A percentile compares a stretch with the other conserved stretches of the same genome.
Evolutionary conservation across 2,797 vertebrate species (phyloP).

Genomic region (Distichodus sexfasciatus): DNA sequence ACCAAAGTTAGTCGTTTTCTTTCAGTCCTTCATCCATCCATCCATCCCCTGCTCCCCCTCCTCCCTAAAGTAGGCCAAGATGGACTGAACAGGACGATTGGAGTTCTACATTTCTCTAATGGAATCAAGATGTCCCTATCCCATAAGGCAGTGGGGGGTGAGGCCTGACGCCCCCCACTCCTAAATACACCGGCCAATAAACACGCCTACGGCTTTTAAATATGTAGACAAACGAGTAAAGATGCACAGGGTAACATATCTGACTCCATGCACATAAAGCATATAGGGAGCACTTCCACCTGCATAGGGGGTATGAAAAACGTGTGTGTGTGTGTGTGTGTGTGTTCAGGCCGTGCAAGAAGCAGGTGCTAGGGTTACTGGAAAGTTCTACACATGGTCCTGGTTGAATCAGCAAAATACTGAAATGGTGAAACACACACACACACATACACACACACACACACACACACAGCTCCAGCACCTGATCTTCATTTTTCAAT

Average conservation of each 20-base stretch:
- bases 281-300: conserved; percentile 22
- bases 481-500: conserved; percentile 81
- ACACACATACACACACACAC: conserved; percentile 12
- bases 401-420: conserved; percentile 27
- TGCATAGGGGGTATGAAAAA: conserved; percentile 12
- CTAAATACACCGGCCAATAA: conserved; percentile 55
- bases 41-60: background rate
- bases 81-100: conserved; percentile 48
- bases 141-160: conserved; percentile 58
- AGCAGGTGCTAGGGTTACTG: background rate
- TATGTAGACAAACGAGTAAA: conserved; percentile 69
- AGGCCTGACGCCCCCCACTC: no score
- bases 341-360: background rate
- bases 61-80: conserved; percentile 3
- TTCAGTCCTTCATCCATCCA: no score
- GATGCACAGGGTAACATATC: conserved; percentile 59
- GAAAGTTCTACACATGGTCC: conserved; percentile 35
- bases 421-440: background rate
- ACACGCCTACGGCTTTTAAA: conserved; percentile 68
- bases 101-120: conserved; percentile 58
- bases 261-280: conserved; percentile 47
- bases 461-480: conserved; percentile 52
- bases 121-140: conserved; percentile 76
- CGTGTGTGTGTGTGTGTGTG: conserved; percentile 2
- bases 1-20: no score